Base-by-base conservation (phyloP, 1,140 invertebrate species). In the Penaeus japonicus region DNA sequence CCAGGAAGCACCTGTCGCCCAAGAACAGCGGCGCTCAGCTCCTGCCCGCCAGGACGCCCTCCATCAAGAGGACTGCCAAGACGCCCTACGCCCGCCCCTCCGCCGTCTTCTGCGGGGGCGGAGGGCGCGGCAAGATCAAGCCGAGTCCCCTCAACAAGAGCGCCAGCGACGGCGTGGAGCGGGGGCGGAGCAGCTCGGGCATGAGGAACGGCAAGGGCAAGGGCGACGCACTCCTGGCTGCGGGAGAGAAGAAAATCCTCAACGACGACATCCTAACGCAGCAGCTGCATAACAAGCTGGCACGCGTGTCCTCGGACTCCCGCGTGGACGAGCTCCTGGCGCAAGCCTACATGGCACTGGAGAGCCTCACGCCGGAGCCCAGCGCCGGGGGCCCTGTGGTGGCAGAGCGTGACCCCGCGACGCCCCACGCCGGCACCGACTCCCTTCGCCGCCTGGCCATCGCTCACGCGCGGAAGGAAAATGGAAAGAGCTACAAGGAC, bases 251-350 rank as follows among this genome's bases (percentile, higher is more conserved):
- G 84, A 77, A 73, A 55, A 39, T 53, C 20, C 47, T 59, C 30
- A 57, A 39, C 7, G 82, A 82, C n/a, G 82, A 80, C n/a, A 70
- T 59, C 53, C 57, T 81, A 12, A 78, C 32, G 18, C 70, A 84
- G 39, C 77, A 73, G 47, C 79, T 85, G n/a, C 73, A 86, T 27
- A 78, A 32, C 55, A 88, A 83, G 54, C 20, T 90, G 32, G 65
- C 88, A 0, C 88, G 90, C 22, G 85, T 89, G 0, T 89, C 90
- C 32, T 90, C 89, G 22, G 90, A 91, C 27, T 90, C 90, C 32
- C 87, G 90, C 12, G 89, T 90, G 47, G 90, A 90, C 35, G 89
- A 91, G 59, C 84, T 91, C 18, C 73, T 91, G 73, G 87, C 85
- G 12, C 85, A 91, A 80, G 87, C 90, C 15, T 89, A 88, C 84